Conservation (phyloP, 2,797 vertebrate genomes). For the Rousettus madagascariensis region DNA sequence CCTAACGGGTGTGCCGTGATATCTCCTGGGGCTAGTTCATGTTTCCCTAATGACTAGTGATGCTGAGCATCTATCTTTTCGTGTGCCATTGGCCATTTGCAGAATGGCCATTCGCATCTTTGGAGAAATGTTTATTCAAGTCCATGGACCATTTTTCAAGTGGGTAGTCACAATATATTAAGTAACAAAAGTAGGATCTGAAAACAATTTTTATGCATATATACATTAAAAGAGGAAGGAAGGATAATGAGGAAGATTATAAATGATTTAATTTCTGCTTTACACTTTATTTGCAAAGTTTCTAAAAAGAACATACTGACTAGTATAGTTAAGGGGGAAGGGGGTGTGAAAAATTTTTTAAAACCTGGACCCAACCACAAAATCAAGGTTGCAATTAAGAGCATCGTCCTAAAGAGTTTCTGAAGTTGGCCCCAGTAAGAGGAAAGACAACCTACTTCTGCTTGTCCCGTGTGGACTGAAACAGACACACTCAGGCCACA, state of each 20-base stretch:
- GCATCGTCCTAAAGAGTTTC: neutral
- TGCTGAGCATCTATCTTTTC: neutral
- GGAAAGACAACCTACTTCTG: neutral
- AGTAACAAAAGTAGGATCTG: neutral
- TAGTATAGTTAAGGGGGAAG: neutral
- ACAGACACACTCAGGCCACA: accelerated
- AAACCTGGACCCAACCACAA: neutral
- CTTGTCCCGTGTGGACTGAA: neutral
- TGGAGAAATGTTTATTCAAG: neutral
- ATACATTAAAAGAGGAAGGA: neutral
- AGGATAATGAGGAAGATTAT: neutral
- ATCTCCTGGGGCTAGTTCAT: no score
- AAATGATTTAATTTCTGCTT: neutral
- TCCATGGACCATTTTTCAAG: neutral
- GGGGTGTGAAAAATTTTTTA: neutral
- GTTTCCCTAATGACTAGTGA: neutral
- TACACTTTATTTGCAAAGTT: neutral
- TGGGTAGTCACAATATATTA: neutral
- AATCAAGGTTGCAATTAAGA: neutral
- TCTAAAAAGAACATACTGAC: neutral
- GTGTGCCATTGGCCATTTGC: neutral
- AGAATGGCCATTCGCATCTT: neutral
- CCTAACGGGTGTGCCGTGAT: neutral
- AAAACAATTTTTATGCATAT: neutral
- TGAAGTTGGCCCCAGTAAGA: neutral